Evolutionary conservation across 2,888 invertebrate species (phyloP), one percentile per base, ranked within the genome.

Genomic region (Meghimatium bilineatum): DNA sequence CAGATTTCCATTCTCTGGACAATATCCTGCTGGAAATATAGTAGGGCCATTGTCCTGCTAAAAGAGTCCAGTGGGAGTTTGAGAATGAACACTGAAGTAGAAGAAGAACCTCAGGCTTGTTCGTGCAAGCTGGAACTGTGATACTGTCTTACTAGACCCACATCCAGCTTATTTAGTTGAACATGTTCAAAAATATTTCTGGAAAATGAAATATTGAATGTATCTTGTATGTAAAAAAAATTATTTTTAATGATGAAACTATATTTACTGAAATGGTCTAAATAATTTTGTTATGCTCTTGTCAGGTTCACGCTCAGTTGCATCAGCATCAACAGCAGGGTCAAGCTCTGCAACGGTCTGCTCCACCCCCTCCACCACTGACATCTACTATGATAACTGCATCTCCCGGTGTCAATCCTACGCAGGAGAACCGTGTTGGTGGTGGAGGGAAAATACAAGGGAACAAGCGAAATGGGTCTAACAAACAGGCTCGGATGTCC

Each of bases 321-420:
- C 91, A 91, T 78, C 91, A 92, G 75, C 91, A 92, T 72, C 87
- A 89, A 77, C 88, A 89, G 76, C 85, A 88, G 29, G 88, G 88
- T 23, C 89, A 88, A 80, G 85, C 85, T 29, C 72, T 72, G 71
- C 80, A 74, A 52, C 88, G 87, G 74, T n/a, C 71, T 66, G 26
- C 80, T 36, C 72, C 86, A 69, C 82, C 82, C 56, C 72, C 79
- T 75, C 79, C 85, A 75, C 74, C 84, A 12, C 26, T 44, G 66
- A 36, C 80, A 52, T 17, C 79, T 32, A 34, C 66, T n/a, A 72
- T 60, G 34, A n/a, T 29, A 10, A 34, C 79, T n/a, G 44, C 72
- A 34, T 20, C 83, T 49, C 66, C 71, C 1, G 56, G 78, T 69
- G n/a, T 29, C 29, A 83, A 52, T 56, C 36, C 34, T 52, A 49